A percentile compares a stretch with the other conserved stretches of the same genome.
phyloP scores from a whole-genome alignment of 2,113 vertebrate genomes.

The Clarias macrocephalus region DNA sequence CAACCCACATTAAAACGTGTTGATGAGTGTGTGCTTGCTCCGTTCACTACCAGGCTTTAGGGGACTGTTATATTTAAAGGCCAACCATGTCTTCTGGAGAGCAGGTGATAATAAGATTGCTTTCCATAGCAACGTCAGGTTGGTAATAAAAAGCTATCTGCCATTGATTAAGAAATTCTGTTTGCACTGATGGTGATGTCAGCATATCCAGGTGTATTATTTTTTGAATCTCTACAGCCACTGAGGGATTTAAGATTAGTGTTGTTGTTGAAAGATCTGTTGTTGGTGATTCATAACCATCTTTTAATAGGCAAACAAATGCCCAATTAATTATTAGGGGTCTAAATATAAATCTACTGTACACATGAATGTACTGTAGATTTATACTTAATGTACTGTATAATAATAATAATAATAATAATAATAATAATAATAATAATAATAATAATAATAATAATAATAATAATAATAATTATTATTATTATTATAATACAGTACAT shows the following conservation, averaged over 20 bases:
- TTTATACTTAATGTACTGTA: no score
- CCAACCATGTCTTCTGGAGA: constrained; percentile 16
- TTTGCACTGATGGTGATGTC: not conserved
- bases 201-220: no score
- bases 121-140: constrained; percentile 6
- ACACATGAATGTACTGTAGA: no score
- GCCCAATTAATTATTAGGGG: not conserved
- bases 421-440: no score
- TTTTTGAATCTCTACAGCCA: not conserved
- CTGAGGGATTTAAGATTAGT: not conserved
- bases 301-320: not conserved
- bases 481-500: no score
- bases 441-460: no score
- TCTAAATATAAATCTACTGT: not conserved
- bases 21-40: constrained; percentile 13
- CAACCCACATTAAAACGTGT: constrained; percentile 24
- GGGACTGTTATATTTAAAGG: constrained; percentile 15
- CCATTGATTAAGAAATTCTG: not conserved
- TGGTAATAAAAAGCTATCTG: not conserved
- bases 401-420: no score
- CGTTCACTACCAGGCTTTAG: constrained; percentile 14
- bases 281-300: not conserved
- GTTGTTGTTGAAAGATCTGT: not conserved
- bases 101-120: constrained; percentile 18
- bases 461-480: no score